Percentiles rank a stretch among this genome's conserved stretches.
phyloP scores from a whole-genome alignment of 2,888 invertebrate species.

The Panorpa germanica region DNA sequence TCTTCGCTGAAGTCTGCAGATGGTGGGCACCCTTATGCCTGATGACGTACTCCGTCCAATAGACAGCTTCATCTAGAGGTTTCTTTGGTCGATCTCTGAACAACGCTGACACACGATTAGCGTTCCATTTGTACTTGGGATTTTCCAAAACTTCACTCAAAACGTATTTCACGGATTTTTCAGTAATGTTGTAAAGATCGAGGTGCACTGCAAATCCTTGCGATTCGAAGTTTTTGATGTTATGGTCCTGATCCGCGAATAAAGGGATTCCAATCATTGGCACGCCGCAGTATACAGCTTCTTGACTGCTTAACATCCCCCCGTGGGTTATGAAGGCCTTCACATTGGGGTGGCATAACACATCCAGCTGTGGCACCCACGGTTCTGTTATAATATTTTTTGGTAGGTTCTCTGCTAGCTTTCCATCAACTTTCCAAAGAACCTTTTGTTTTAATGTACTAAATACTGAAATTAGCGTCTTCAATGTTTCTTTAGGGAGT shows the following conservation, averaged over 20 bases:
- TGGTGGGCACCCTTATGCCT: constrained; percentile 8
- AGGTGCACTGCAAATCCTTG: constrained; percentile 2
- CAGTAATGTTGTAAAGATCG: background rate
- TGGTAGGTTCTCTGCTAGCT: constrained; percentile 18
- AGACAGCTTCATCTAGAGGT: constrained; percentile 7
- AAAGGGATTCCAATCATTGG: constrained; percentile 27
- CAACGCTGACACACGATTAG: constrained; percentile 6
- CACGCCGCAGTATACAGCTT: constrained; percentile 25
- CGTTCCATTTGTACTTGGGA: constrained; percentile 11
- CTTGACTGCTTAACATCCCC: constrained; percentile 30
- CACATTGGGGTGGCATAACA: constrained; percentile 29
- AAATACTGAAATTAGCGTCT: constrained; percentile 20
- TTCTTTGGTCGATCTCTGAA: constrained; percentile 8
- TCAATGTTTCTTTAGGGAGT: constrained; percentile 19
- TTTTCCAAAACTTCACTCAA: constrained; percentile 13
- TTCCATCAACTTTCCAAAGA: constrained; percentile 26
- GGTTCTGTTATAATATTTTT: constrained; percentile 20
- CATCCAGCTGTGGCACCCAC: constrained; percentile 30
- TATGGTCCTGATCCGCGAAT: constrained; percentile 25
- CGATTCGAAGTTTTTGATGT: constrained; percentile 15
- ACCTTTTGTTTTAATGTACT: constrained; percentile 22
- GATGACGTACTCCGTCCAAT: constrained; percentile 8
- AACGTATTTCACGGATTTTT: constrained; percentile 8
- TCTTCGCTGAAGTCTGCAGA: constrained; percentile 5
- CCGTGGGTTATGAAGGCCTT: constrained; percentile 32